Conservation (phyloP, 2,797 vertebrate species). For the Enteromius paludinosus region DNA sequence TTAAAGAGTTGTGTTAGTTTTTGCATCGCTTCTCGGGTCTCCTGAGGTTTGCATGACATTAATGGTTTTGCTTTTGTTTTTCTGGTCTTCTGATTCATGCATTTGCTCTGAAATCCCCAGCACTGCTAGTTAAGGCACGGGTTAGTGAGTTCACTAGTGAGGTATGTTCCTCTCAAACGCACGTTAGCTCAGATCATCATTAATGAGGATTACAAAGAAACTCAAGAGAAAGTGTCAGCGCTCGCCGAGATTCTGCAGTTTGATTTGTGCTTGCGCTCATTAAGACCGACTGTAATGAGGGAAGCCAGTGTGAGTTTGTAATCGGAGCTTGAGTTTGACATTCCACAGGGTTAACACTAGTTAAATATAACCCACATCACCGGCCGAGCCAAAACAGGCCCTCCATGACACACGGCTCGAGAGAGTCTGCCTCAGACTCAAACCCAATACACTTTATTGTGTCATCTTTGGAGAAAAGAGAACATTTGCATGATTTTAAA, state of each 20-base stretch:
- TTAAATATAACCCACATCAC: slow-evolving; percentile 78
- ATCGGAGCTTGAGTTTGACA: slow-evolving; percentile 72
- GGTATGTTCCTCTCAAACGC: not conserved
- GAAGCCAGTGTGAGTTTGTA: slow-evolving; percentile 69
- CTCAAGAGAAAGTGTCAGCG: not conserved
- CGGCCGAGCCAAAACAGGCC: slow-evolving; percentile 28
- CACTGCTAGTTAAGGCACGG: not conserved
- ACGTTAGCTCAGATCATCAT: not conserved
- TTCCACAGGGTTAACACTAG: slow-evolving; percentile 69
- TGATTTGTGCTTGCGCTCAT: not conserved
- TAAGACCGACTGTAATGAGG: not conserved
- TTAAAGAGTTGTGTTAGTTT: not conserved
- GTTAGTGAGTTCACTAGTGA: not conserved
- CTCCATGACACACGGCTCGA: not conserved
- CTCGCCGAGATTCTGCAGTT: not conserved
- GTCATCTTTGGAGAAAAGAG: not conserved
- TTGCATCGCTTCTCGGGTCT: not conserved
- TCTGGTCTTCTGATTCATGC: too few relatives aligned
- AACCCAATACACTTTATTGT: too few relatives aligned
- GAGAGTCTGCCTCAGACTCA: not conserved
- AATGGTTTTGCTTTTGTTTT: not conserved
- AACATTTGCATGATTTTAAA: not conserved
- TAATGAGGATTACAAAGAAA: too few relatives aligned
- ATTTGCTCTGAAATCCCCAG: not conserved
- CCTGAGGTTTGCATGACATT: not conserved